Evolutionary conservation across 2,797 vertebrate species (phyloP), one percentile per base, ranked within the genome.

Genomic region (Scomberomorus guttatus): DNA sequence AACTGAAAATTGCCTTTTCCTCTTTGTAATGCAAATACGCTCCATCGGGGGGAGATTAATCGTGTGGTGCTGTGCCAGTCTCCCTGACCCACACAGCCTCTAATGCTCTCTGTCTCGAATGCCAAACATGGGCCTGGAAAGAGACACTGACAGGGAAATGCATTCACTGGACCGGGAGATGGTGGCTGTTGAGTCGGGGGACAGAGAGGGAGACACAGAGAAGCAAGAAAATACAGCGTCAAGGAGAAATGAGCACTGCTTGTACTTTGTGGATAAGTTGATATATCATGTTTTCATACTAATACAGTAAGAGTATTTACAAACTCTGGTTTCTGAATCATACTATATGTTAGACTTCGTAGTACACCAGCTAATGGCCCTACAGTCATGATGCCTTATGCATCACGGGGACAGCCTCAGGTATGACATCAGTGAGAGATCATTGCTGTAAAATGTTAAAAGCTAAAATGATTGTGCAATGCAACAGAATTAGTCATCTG

Each of bases 51-150:
- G 5, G 1, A 80, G 62, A 79, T 78, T 62, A 75, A 72, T 68
- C 57, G 50, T 58, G 77, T 61, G 61, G 37, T 64, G 42, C 51
- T 22, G 29, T 73, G 72, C 73, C 81, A 51, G 80, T 62, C 39
- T 72, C 44, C 75, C 61, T 80, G 62, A 79, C 78, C 37, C 57
- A 78, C 50, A 63, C 54, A 68, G 63, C 39, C 55, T 80, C 55
- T 59, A 65, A 85, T 73, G 69, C 17, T 55, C 68, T 69, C 73
- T 72, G 59, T 65, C 34, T 27, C 75, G 67, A 81, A 82, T 80
- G 79, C 62, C 78, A 89, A 90, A 86, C 79, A 80, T 17, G 75
- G 58, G 70, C 24, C 12, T 39, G 70, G 64, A 72, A 58, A 67
- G 50, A 29, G 48, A 76, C 17, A 58, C 44, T 75, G 57, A 66